Base-by-base conservation (phyloP, 2,797 vertebrate genomes). In the Chloroceryle inda region DNA sequence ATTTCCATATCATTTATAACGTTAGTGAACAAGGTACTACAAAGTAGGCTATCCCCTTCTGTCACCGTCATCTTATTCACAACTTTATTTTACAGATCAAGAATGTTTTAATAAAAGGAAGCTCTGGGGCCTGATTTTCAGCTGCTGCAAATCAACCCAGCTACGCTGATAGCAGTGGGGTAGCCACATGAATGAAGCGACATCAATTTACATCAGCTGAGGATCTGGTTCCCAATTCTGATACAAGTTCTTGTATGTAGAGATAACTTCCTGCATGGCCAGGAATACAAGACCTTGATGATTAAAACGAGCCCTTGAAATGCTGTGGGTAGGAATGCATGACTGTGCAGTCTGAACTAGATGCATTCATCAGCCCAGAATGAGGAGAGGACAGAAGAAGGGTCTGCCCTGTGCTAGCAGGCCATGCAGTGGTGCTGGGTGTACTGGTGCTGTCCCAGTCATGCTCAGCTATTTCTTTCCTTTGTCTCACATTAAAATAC, bases 41-140 rank as follows among this genome's bases (percentile, higher is more conserved):
- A 91, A 91, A 92, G 85, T 85, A 84, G 76, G 85, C 82, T 96
- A 73, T 85, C 91, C 88, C 90, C 72, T 93, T 92, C 95, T 96
- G 92, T 96, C 92, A 94, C 92, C 72, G 66, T 84, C 86, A 74
- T 91, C 94, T 95, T 93, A 94, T 92, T 96, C 12, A 0, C 79
- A 91, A 95, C 87, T 93, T 95, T 58, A 80, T 96, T 95, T 93
- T 89, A 86, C 86, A 75, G 94, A 92, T 96, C 84, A 91, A 80
- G 78, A 95, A 72, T 62, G 15, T 92, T 94, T 95, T 84, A 95
- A 92, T 88, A 94, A 94, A 93, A 91, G 45, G 58, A 66, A 92
- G 88, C 63, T 93, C 81, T 79, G 61, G 58, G 72, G 62, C 81
- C 61, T 92, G 71, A 82, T 95, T 95, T 93, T 92, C 90, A 95